phyloP scores from a whole-genome alignment of 2,113 vertebrate species.

The Suncus etruscus region DNA sequence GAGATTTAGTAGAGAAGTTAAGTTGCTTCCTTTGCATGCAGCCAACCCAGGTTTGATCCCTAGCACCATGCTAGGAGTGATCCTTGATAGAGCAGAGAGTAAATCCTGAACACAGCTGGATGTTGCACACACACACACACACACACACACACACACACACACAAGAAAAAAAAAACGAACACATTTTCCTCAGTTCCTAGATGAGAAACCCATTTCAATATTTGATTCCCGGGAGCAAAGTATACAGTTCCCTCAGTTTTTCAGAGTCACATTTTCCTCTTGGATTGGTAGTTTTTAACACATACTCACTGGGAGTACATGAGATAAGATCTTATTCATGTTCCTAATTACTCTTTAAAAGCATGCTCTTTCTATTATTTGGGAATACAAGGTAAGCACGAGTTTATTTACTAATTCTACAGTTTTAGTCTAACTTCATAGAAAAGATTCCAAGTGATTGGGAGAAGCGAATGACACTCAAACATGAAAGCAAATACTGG shows the following conservation, averaged over 20 bases:
- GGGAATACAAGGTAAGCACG: not conserved
- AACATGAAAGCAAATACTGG: not conserved
- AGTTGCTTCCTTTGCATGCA: too few relatives aligned
- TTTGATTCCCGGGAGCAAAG: constrained; percentile 31
- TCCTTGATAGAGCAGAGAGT: too few relatives aligned
- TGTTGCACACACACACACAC: too few relatives aligned
- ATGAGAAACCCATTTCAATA: not conserved
- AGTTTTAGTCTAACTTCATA: constrained; percentile 40
- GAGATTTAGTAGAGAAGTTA: too few relatives aligned
- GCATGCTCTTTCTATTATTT: constrained; percentile 21
- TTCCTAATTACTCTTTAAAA: constrained; percentile 56
- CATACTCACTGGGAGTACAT: constrained; percentile 20
- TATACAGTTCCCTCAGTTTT: constrained; percentile 36
- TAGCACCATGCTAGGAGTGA: too few relatives aligned
- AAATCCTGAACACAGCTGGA: too few relatives aligned
- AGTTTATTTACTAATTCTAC: constrained; percentile 47
- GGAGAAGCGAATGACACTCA: constrained; percentile 24
- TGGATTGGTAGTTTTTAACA: constrained; percentile 58
- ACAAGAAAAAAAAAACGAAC: not conserved
- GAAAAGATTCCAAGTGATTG: constrained; percentile 6
- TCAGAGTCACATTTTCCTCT: constrained; percentile 30
- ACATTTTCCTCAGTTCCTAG: constrained; percentile 39
- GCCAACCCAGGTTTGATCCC: too few relatives aligned
- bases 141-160: too few relatives aligned
- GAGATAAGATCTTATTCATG: constrained; percentile 60